Conservation (phyloP, 2,797 vertebrate species). For the Sebastes trivittatus region DNA sequence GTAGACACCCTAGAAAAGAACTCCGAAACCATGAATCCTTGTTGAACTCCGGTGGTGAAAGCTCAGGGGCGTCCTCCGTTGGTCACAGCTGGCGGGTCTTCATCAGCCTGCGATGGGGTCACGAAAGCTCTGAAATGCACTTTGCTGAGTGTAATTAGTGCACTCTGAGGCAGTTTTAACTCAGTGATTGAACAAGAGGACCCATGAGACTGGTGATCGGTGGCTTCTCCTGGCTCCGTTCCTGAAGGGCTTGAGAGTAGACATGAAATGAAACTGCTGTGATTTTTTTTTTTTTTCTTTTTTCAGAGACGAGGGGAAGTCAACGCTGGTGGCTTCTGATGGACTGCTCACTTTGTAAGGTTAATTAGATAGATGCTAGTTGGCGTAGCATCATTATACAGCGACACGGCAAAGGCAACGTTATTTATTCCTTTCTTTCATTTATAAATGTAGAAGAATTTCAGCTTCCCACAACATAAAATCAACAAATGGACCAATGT, state of each 20-base stretch:
- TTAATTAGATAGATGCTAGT: constrained; percentile 8
- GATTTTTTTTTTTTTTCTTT: not conserved
- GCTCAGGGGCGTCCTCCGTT: constrained; percentile 34
- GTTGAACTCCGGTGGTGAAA: constrained; percentile 8
- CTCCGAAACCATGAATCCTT: not conserved
- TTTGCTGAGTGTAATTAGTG: constrained; percentile 67
- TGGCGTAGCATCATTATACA: not conserved
- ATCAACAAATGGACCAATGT: not conserved
- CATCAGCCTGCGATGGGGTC: constrained; percentile 49
- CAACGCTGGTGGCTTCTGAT: not conserved
- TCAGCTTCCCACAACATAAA: not conserved
- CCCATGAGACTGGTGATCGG: constrained; percentile 58
- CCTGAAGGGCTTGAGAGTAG: constrained; percentile 33
- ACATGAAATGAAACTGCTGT: constrained; percentile 53
- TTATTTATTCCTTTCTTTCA: not conserved
- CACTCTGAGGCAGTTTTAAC: constrained; percentile 59
- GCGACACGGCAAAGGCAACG: too few relatives aligned
- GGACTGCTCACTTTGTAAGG: constrained; percentile 9
- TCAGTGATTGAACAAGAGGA: constrained; percentile 69
- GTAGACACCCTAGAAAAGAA: not conserved
- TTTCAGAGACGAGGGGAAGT: constrained; percentile 4
- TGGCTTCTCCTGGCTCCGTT: constrained; percentile 45
- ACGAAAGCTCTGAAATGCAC: constrained; percentile 55
- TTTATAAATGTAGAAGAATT: not conserved
- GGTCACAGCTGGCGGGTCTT: constrained; percentile 58